Evolutionary conservation across 1,140 invertebrate genomes (phyloP).

Genomic region (Drosophila asahinai): DNA sequence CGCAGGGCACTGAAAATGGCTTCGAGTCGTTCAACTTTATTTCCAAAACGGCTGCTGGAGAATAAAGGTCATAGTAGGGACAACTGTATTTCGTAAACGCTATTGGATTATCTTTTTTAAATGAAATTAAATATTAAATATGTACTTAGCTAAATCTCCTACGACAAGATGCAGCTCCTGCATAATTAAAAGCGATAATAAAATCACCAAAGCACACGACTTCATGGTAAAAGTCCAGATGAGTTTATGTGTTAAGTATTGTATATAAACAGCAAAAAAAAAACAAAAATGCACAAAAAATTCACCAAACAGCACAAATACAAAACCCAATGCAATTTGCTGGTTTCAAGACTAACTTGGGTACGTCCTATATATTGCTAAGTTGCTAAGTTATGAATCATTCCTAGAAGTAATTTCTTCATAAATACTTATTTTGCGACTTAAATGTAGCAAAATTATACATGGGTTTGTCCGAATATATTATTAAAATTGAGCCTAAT

Average conservation of each 20-base stretch:
- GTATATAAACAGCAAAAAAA: too few relatives aligned
- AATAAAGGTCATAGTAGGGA: background rate
- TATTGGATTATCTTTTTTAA: background rate
- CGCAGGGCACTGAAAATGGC: conserved; percentile 1
- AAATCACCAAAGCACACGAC: background rate
- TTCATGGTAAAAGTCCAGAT: background rate
- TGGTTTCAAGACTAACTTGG: background rate
- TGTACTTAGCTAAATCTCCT: background rate
- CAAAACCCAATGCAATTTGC: background rate
- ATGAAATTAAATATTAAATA: background rate
- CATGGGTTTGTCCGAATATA: too few relatives aligned
- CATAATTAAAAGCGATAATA: background rate
- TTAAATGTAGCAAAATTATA: background rate
- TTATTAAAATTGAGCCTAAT: too few relatives aligned
- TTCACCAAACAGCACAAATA: background rate
- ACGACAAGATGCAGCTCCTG: background rate
- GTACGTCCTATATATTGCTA: background rate
- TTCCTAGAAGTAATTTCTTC: background rate
- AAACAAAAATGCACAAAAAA: too few relatives aligned
- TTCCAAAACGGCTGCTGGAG: background rate
- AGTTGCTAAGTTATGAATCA: background rate
- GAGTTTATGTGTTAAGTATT: too few relatives aligned
- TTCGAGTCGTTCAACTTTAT: background rate
- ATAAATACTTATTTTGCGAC: background rate
- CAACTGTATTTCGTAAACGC: background rate